A percentile compares a stretch with the other conserved stretches of the same genome.
Conservation (phyloP, 2,888 invertebrate species). For the Melinopterus prodromus region DNA sequence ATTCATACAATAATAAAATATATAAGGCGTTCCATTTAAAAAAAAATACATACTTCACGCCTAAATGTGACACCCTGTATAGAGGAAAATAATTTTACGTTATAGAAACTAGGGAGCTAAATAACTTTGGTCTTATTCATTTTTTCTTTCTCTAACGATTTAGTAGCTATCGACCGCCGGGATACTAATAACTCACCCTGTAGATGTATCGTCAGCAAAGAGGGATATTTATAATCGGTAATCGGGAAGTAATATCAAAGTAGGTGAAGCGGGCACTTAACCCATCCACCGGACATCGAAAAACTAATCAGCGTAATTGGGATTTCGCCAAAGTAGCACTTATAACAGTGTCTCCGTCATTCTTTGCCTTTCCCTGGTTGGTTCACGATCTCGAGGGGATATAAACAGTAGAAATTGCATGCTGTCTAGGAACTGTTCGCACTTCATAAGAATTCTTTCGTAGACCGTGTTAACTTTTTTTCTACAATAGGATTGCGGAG, state of each 20-base stretch:
- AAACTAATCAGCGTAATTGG: neutral
- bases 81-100: no score
- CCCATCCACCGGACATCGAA: neutral
- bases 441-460: neutral
- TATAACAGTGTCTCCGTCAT: neutral
- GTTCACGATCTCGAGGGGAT: neutral
- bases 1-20: no score
- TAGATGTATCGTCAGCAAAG: neutral
- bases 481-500: neutral
- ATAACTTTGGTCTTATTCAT: no score
- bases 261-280: neutral
- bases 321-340: neutral
- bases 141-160: no score
- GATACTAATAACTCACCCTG: no score
- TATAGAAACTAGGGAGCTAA: no score
- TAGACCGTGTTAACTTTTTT: neutral
- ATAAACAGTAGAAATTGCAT: neutral
- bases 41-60: no score
- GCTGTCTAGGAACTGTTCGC: neutral
- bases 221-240: neutral
- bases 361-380: neutral
- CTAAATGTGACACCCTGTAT: no score
- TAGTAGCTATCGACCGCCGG: no score
- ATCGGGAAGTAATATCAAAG: neutral
- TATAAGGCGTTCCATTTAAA: no score